These are phyloP conservation scores for Drosophila hydei DNA, from an alignment of 1,140 invertebrate genomes.

Conservation along the genomic window DNA sequence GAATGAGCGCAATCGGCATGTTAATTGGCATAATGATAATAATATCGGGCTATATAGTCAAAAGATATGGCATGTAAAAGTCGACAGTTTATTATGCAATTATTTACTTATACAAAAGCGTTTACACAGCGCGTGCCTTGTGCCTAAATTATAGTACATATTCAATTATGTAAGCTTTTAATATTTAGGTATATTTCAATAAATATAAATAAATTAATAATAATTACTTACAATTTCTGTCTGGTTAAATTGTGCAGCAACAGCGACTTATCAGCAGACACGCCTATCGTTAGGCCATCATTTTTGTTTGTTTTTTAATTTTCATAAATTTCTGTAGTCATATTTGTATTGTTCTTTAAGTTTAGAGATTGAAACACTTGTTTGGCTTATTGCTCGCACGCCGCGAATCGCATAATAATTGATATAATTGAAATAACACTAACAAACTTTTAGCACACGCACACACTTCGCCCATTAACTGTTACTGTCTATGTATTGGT, in stretches of 20 bases:
- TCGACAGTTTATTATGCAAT: conserved; percentile 44
- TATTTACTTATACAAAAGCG: conserved; percentile 12
- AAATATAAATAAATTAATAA: background rate
- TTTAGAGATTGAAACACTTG: conserved; percentile 18
- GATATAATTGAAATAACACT: conserved; percentile 48
- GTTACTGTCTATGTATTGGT: conserved; percentile 41
- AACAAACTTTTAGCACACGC: conserved; percentile 51
- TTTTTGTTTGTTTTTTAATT: background rate
- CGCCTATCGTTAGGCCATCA: background rate
- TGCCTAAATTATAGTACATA: conserved; percentile 4
- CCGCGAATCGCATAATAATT: conserved; percentile 37
- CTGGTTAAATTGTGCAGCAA: background rate
- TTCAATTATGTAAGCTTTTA: conserved; percentile 43
- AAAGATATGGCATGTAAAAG: conserved; percentile 5
- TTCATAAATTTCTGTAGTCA: conserved; percentile 1
- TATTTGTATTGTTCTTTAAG: conserved; percentile 6
- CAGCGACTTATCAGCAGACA: background rate
- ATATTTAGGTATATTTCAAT: background rate
- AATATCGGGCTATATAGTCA: background rate
- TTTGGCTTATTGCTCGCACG: conserved; percentile 23
- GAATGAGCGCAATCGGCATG: background rate
- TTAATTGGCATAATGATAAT: conserved; percentile 24
- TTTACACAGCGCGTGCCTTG: background rate
- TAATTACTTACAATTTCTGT: conserved; percentile 18
- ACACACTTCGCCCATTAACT: conserved; percentile 38